Percentiles rank a stretch among this genome's conserved stretches.
These are phyloP conservation scores for Micropoecilia bifurca DNA, from an alignment of 2,797 vertebrate genomes.

Conservation along the genomic window DNA sequence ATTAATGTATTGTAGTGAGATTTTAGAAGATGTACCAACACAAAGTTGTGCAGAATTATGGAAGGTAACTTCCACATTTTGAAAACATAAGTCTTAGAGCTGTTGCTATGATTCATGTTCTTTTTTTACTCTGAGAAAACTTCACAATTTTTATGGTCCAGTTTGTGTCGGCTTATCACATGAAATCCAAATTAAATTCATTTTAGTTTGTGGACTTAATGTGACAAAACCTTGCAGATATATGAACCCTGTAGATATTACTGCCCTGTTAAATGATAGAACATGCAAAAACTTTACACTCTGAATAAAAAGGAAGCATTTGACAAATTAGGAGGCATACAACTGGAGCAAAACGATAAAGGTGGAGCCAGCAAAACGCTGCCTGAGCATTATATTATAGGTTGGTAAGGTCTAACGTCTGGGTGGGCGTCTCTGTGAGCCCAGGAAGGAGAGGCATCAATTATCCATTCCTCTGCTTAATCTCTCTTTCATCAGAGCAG, in stretches of 20 bases:
- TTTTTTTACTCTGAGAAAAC: background rate
- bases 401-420: conserved; percentile 48
- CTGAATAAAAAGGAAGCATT: background rate
- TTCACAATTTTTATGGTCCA: background rate
- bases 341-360: conserved; percentile 24
- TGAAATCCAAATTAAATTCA: background rate
- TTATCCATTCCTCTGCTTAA: conserved; percentile 64
- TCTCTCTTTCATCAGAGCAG: conserved; percentile 57
- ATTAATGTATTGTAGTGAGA: background rate
- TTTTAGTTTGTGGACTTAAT: background rate
- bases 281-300: conserved; percentile 5
- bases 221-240: background rate
- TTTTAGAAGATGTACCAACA: background rate
- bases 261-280: background rate
- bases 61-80: background rate
- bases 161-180: background rate
- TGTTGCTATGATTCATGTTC: background rate
- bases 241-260: no score
- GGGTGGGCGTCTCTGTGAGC: conserved; percentile 54
- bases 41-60: background rate
- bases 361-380: conserved; percentile 49
- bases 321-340: conserved; percentile 24
- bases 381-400: conserved; percentile 58
- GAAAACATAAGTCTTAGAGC: background rate
- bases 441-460: conserved; percentile 53